Evolutionary conservation across 2,113 vertebrate species (phyloP).

Genomic region (Setophaga coronata): DNA sequence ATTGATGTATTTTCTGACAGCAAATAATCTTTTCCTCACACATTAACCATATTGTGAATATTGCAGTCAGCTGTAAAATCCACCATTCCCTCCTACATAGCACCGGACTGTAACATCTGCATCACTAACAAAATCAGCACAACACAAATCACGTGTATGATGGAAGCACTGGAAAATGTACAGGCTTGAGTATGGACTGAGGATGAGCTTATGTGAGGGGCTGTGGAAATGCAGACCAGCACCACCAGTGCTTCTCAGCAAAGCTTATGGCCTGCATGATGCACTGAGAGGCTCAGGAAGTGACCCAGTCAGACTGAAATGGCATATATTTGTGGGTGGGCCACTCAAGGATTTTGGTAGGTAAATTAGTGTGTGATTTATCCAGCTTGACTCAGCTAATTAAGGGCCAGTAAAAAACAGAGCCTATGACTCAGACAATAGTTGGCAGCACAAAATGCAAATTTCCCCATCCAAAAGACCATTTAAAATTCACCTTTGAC

Average conservation of each 20-base stretch:
- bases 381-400: neutral
- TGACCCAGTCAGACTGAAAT: neutral
- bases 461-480: neutral
- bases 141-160: neutral
- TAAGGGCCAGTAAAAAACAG: neutral
- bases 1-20: constrained; percentile 41
- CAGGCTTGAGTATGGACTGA: accelerated
- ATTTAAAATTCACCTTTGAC: neutral
- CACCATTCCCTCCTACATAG: constrained; percentile 11
- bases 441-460: neutral
- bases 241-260: neutral
- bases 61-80: constrained; percentile 48
- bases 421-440: neutral
- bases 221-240: neutral
- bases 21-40: constrained; percentile 29
- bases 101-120: constrained; percentile 12
- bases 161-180: neutral
- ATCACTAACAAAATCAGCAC: constrained; percentile 24
- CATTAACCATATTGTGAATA: constrained; percentile 13
- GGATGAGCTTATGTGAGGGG: neutral
- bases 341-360: neutral
- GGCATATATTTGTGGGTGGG: neutral
- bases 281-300: neutral
- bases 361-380: neutral
- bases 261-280: neutral